Evolutionary conservation across 2,797 vertebrate genomes (phyloP).

Genomic region (Sebastolobus altivelis): DNA sequence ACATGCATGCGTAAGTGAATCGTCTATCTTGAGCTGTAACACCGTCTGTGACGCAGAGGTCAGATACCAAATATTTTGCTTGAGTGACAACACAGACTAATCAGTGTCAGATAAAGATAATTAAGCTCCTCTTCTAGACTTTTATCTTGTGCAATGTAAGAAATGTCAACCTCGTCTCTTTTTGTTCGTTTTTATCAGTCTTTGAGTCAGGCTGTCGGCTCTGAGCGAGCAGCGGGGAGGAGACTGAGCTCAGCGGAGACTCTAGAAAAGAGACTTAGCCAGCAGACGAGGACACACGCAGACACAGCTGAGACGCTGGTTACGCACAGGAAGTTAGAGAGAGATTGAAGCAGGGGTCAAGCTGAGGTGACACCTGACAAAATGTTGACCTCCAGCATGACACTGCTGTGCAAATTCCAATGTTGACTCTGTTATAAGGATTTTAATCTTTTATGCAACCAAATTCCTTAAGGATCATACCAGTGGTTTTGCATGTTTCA

Average conservation of each 20-base stretch:
- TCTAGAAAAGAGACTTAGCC: slow-evolving; percentile 16
- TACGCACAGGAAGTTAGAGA: slow-evolving; percentile 45
- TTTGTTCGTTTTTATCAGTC: slow-evolving; percentile 30
- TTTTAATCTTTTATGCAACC: not conserved
- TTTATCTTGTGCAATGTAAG: slow-evolving; percentile 13
- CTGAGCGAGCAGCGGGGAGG: slow-evolving; percentile 8
- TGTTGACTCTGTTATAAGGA: not conserved
- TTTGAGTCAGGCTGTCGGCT: slow-evolving; percentile 3
- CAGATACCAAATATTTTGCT: slow-evolving; percentile 10
- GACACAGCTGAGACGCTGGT: slow-evolving; percentile 40
- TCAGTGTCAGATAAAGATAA: slow-evolving; percentile 19
- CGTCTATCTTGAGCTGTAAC: not conserved
- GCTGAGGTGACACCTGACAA: slow-evolving; percentile 65
- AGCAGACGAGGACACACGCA: slow-evolving; percentile 24
- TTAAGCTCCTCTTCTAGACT: not conserved
- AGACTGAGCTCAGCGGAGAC: slow-evolving; percentile 12
- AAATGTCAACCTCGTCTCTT: slow-evolving; percentile 27
- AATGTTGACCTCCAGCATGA: slow-evolving; percentile 47
- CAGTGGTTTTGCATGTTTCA: not conserved
- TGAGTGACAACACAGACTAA: not conserved
- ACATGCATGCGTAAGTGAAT: not conserved
- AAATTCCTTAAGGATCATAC: not conserved
- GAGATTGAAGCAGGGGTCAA: slow-evolving; percentile 53
- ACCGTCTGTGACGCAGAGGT: not conserved
- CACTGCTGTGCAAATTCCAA: not conserved